Evolutionary conservation across 2,797 vertebrate genomes (phyloP).

Genomic region (Premnoplex brunnescens): DNA sequence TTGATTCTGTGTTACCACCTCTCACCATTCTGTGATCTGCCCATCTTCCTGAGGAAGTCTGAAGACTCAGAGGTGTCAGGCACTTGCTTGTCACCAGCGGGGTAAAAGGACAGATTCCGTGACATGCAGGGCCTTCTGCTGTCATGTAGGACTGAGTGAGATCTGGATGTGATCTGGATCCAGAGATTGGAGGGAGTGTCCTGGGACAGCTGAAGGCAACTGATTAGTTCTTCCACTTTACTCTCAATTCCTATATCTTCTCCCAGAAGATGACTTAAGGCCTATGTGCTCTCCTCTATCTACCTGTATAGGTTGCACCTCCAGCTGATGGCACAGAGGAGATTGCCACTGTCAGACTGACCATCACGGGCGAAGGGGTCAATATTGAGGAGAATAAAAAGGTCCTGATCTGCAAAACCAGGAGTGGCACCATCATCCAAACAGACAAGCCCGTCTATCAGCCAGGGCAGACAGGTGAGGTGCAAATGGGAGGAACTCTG

Average conservation of each 20-base stretch:
- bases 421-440: slow-evolving; percentile 75
- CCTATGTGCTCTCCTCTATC: neutral
- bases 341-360: slow-evolving; percentile 69
- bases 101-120: neutral
- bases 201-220: neutral
- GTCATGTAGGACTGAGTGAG: neutral
- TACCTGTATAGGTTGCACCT: slow-evolving; percentile 72
- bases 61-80: neutral
- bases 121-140: neutral
- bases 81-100: neutral
- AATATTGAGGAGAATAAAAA: slow-evolving; percentile 71
- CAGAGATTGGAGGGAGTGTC: neutral
- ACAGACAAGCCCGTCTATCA: slow-evolving; percentile 85
- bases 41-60: neutral
- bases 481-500: neutral
- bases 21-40: neutral
- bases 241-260: neutral
- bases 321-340: slow-evolving; percentile 63
- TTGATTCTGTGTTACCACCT: neutral
- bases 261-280: neutral
- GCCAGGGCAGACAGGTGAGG: slow-evolving; percentile 82
- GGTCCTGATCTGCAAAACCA: slow-evolving; percentile 69
- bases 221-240: neutral
- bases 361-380: slow-evolving; percentile 39
- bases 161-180: neutral